These are phyloP conservation scores for Drosophila kohkoa DNA, from an alignment of 1,140 invertebrate genomes.

Conservation along the genomic window DNA sequence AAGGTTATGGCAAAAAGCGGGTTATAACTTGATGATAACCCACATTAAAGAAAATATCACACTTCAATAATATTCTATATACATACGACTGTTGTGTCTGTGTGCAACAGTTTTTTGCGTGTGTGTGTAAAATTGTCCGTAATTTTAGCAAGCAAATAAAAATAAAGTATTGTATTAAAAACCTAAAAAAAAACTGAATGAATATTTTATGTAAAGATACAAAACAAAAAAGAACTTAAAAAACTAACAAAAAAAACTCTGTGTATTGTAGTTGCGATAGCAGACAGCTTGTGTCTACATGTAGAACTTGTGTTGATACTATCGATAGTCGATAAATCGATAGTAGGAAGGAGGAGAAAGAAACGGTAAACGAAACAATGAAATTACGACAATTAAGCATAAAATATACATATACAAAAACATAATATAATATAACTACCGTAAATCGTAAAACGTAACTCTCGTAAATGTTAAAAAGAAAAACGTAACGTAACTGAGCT, in stretches of 20 bases:
- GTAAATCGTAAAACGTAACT: slow-evolving; percentile 47
- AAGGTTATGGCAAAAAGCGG: background rate
- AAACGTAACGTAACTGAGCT: slow-evolving; percentile 11
- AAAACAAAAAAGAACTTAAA: slow-evolving; percentile 3
- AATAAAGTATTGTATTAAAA: slow-evolving; percentile 60
- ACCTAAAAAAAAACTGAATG: slow-evolving; percentile 1
- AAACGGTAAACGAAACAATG: slow-evolving; percentile 77
- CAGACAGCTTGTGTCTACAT: slow-evolving; percentile 14
- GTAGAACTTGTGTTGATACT: slow-evolving; percentile 22
- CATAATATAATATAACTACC: slow-evolving; percentile 23
- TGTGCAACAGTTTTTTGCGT: slow-evolving; percentile 63
- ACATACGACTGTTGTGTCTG: slow-evolving; percentile 25
- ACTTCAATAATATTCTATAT: slow-evolving; percentile 74
- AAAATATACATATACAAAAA: slow-evolving; percentile 23
- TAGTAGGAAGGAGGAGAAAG: background rate
- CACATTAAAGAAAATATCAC: slow-evolving; percentile 66
- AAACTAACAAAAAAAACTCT: slow-evolving; percentile 15
- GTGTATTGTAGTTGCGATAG: slow-evolving; percentile 39
- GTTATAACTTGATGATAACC: slow-evolving; percentile 31
- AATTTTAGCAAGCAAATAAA: slow-evolving; percentile 72
- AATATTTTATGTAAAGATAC: slow-evolving; percentile 73
- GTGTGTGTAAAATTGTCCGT: slow-evolving; percentile 77
- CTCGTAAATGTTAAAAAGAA: slow-evolving; percentile 8
- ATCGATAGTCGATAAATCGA: slow-evolving; percentile 6
- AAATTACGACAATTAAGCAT: slow-evolving; percentile 81